Conservation (phyloP, 2,797 vertebrate genomes). For the Gila robusta region DNA sequence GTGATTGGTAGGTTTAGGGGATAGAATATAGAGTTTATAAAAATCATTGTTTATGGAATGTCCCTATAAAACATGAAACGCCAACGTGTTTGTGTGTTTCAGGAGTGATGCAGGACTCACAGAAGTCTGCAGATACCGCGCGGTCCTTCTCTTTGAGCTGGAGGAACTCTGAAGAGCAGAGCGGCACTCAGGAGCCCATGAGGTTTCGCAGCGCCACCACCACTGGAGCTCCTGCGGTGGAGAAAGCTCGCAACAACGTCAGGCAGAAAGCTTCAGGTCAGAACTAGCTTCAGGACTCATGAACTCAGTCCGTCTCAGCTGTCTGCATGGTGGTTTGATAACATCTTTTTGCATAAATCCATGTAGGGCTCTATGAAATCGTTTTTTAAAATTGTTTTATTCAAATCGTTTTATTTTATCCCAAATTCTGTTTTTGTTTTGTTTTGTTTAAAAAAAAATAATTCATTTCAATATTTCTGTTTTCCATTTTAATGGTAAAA, state of each 20-base stretch:
- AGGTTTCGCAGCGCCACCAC: slow-evolving; percentile 96
- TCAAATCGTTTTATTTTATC: neutral
- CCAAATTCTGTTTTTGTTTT: neutral
- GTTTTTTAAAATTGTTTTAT: neutral
- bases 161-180: slow-evolving; percentile 88
- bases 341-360: neutral
- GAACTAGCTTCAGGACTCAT: slow-evolving; percentile 30
- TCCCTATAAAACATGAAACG: neutral
- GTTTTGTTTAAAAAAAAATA: neutral
- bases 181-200: slow-evolving; percentile 88
- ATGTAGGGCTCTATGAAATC: neutral
- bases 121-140: slow-evolving; percentile 87
- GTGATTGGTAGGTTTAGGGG: neutral
- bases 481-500: neutral
- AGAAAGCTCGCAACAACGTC: slow-evolving; percentile 93
- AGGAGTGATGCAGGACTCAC: slow-evolving; percentile 88
- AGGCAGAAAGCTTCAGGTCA: slow-evolving; percentile 95
- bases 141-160: slow-evolving; percentile 96
- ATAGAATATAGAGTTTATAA: neutral
- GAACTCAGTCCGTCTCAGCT: neutral
- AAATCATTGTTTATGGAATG: neutral
- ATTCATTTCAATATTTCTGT: neutral
- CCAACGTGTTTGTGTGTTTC: slow-evolving; percentile 43
- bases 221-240: slow-evolving; percentile 93
- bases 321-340: neutral